Evolutionary conservation across 1,140 invertebrate species (phyloP).

Genomic region (Helicorthomorpha holstii): DNA sequence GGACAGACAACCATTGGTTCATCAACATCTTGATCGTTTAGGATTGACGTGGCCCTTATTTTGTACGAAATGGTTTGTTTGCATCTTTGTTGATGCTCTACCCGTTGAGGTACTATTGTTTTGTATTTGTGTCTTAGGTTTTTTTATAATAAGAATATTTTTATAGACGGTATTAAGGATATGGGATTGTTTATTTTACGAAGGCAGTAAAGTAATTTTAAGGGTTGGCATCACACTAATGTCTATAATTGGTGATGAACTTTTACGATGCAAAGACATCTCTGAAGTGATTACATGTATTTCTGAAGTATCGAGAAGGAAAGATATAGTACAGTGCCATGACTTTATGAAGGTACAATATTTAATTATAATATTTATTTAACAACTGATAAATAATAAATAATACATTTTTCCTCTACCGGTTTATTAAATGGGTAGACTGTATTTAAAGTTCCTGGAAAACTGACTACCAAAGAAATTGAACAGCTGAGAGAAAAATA

Average conservation of each 20-base stretch:
- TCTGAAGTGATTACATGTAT: slow-evolving; percentile 53
- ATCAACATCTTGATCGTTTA: slow-evolving; percentile 54
- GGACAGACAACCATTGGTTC: slow-evolving; percentile 39
- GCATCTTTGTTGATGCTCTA: slow-evolving; percentile 75
- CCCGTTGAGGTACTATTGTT: slow-evolving; percentile 52
- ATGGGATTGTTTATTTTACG: slow-evolving; percentile 89
- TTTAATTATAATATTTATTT: too few species aligned
- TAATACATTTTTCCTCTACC: slow-evolving; percentile 9
- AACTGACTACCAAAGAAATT: slow-evolving; percentile 44
- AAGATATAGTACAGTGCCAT: slow-evolving; percentile 57
- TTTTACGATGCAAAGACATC: slow-evolving; percentile 57
- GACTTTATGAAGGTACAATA: slow-evolving; percentile 59
- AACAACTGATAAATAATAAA: slow-evolving; percentile 5
- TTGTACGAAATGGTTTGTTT: slow-evolving; percentile 87
- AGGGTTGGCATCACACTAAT: slow-evolving; percentile 70
- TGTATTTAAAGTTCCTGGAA: slow-evolving; percentile 59
- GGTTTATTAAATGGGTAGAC: slow-evolving; percentile 36
- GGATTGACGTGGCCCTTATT: slow-evolving; percentile 70
- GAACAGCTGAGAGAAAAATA: slow-evolving; percentile 31
- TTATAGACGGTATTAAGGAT: slow-evolving; percentile 67
- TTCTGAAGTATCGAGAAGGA: slow-evolving; percentile 52
- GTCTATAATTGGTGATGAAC: slow-evolving; percentile 44
- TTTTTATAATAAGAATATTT: slow-evolving; percentile 6
- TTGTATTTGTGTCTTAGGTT: background rate
- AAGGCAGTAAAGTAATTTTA: slow-evolving; percentile 75